Conservation (phyloP, 2,888 invertebrate species). For the Esperia sulphurella region DNA sequence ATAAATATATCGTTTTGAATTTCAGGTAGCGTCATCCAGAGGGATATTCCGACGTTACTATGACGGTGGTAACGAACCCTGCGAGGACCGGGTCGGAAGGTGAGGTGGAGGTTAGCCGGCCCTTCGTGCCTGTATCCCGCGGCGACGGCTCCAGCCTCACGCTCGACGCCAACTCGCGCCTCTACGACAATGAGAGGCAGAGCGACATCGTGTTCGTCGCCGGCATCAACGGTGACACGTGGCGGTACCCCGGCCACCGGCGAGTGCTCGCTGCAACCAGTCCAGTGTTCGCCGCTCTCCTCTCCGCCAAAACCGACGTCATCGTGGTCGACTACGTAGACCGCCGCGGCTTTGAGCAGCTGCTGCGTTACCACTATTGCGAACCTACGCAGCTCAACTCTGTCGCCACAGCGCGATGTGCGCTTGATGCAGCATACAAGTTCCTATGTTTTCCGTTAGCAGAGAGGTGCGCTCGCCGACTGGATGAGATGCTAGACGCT, state of each 20-base stretch:
- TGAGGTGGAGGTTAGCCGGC: slow-evolving; percentile 46
- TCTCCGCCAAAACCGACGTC: slow-evolving; percentile 59
- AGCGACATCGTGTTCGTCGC: slow-evolving; percentile 82
- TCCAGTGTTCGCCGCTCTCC: slow-evolving; percentile 81
- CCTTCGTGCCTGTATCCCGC: slow-evolving; percentile 19
- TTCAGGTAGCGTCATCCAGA: slow-evolving; percentile 40
- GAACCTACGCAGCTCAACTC: slow-evolving; percentile 81
- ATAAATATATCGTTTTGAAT: slow-evolving; percentile 12
- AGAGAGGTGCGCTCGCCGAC: slow-evolving; percentile 82
- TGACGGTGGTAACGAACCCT: slow-evolving; percentile 74
- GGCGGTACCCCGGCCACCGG: slow-evolving; percentile 84
- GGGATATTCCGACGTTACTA: slow-evolving; percentile 27
- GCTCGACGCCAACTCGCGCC: slow-evolving; percentile 45
- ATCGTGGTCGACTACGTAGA: slow-evolving; percentile 81
- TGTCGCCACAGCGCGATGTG: slow-evolving; percentile 82
- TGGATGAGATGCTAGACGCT: slow-evolving; percentile 81
- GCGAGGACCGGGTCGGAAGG: slow-evolving; percentile 50
- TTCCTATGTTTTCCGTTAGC: slow-evolving; percentile 85
- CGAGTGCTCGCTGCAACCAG: slow-evolving; percentile 81
- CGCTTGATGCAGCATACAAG: slow-evolving; percentile 86
- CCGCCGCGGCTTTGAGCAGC: slow-evolving; percentile 83
- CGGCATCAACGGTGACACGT: slow-evolving; percentile 81
- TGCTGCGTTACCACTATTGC: slow-evolving; percentile 82
- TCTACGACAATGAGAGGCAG: slow-evolving; percentile 75
- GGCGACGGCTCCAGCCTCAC: slow-evolving; percentile 26